Conservation (phyloP, 2,113 vertebrate genomes). For the Phyllostomus hastatus region DNA sequence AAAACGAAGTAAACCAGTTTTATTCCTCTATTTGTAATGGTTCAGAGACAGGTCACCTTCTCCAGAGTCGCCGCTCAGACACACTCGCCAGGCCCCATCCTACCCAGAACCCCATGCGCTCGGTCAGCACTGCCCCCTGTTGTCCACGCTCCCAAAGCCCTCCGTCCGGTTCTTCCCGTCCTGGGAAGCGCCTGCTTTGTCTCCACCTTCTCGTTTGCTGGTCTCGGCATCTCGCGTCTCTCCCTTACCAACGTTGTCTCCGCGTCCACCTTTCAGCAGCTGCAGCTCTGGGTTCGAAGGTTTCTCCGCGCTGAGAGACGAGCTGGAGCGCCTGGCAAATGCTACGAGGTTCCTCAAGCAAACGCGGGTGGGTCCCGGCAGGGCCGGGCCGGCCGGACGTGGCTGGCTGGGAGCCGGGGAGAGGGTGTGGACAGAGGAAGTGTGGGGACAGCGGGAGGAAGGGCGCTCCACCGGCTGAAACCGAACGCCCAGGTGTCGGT, state of each 20-base stretch:
- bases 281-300: not conserved
- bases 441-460: not conserved
- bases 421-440: not conserved
- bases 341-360: not conserved
- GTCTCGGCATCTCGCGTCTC: not conserved
- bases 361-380: no score
- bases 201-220: not conserved
- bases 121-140: not conserved
- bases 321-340: no score
- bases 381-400: not conserved
- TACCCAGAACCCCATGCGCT: not conserved
- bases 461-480: not conserved
- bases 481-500: not conserved
- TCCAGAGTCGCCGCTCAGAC: not conserved
- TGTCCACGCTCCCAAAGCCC: not conserved
- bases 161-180: not conserved
- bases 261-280: not conserved
- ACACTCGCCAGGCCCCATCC: not conserved
- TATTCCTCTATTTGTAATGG: not conserved
- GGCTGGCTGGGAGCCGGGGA: not conserved
- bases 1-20: not conserved
- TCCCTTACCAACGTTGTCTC: not conserved
- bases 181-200: not conserved
- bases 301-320: not conserved
- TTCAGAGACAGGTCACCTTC: not conserved